Conservation (phyloP, 2,888 invertebrate genomes). For the Patella caerulea region DNA sequence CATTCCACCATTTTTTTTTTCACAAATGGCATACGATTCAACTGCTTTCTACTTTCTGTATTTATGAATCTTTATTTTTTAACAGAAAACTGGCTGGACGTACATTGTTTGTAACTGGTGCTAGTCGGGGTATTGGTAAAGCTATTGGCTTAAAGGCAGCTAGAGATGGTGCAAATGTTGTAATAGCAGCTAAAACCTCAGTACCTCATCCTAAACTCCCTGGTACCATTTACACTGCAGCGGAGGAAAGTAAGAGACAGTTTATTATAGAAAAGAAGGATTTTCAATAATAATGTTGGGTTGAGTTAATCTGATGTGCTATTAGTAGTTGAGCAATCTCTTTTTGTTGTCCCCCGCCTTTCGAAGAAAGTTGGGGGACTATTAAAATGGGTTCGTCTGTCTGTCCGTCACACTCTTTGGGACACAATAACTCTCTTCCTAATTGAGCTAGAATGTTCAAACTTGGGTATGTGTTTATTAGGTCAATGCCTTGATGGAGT, state of each 20-base stretch:
- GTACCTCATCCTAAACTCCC: conserved; percentile 91
- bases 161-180: conserved; percentile 91
- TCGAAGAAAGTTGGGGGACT: too few species aligned
- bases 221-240: conserved; percentile 92
- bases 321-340: not conserved
- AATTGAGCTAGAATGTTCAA: too few species aligned
- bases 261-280: not conserved
- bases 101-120: conserved; percentile 95
- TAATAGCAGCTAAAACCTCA: conserved; percentile 92
- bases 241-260: conserved; percentile 83
- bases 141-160: conserved; percentile 89
- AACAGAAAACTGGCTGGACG: conserved; percentile 84
- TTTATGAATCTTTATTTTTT: not conserved
- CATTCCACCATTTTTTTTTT: too few species aligned
- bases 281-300: not conserved
- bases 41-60: not conserved
- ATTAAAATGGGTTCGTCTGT: too few species aligned
- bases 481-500: too few species aligned
- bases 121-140: conserved; percentile 96
- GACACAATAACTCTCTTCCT: too few species aligned
- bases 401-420: too few species aligned
- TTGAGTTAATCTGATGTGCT: not conserved
- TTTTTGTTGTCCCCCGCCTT: too few species aligned
- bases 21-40: too few species aligned
- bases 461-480: too few species aligned